phyloP scores from a whole-genome alignment of 2,888 invertebrate species.

The Microctonus aethiopoides region DNA sequence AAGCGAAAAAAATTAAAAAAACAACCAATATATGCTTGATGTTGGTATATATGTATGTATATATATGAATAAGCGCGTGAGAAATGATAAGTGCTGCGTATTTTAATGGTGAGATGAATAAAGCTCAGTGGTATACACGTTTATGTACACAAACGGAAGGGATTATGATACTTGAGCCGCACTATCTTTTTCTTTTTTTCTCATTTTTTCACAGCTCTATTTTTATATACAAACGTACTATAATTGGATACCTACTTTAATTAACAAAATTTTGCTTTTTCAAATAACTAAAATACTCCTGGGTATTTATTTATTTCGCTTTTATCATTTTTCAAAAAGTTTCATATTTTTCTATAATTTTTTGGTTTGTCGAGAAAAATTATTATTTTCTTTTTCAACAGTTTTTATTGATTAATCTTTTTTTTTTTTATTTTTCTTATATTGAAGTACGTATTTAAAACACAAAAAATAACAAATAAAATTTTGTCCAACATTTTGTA shows the following conservation, averaged over 20 bases:
- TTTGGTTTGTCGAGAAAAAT: no score
- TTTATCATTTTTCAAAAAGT: no score
- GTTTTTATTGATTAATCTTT: no score
- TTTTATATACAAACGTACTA: not conserved
- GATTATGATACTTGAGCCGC: slow-evolving; percentile 11
- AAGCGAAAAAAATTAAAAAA: slow-evolving; percentile 6
- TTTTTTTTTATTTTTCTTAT: not conserved
- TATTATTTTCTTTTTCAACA: no score
- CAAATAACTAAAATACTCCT: no score
- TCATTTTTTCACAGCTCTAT: not conserved
- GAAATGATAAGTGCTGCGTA: slow-evolving; percentile 30
- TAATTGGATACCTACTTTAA: not conserved
- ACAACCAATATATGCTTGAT: not conserved
- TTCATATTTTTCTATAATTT: no score
- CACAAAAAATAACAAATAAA: no score
- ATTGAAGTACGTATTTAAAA: no score
- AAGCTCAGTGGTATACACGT: slow-evolving; percentile 12
- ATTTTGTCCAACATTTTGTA: no score
- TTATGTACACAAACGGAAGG: slow-evolving; percentile 4
- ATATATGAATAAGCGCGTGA: slow-evolving; percentile 28
- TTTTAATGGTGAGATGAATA: slow-evolving; percentile 23
- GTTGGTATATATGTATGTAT: slow-evolving; percentile 3
- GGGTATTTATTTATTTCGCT: no score
- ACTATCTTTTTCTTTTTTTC: not conserved
- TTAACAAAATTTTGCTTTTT: not conserved